Evolutionary conservation across 2,888 invertebrate species (phyloP).

Genomic region (Napeogenes sylphis): DNA sequence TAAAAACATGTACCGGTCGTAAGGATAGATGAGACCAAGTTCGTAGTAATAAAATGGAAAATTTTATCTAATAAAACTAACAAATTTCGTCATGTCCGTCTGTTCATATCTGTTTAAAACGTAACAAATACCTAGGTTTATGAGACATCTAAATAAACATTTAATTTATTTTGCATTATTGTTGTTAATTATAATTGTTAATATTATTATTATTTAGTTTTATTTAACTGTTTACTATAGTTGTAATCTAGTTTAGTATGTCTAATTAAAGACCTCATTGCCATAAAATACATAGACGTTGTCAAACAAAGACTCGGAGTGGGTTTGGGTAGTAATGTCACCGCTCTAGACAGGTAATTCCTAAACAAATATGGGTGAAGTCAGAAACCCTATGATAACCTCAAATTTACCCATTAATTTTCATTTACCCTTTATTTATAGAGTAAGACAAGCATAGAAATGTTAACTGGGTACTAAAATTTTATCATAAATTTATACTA

Average conservation of each 20-base stretch:
- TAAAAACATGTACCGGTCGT: not conserved
- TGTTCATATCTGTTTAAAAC: not conserved
- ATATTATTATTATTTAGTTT: too few species aligned
- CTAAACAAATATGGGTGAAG: constrained; percentile 29
- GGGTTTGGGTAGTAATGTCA: constrained; percentile 20
- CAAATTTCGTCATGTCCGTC: not conserved
- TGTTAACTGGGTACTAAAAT: too few species aligned
- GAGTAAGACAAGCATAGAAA: too few species aligned
- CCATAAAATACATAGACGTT: not conserved
- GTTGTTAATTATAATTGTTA: too few species aligned
- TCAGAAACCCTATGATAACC: constrained; percentile 19
- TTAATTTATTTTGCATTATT: too few species aligned
- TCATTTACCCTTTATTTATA: too few species aligned
- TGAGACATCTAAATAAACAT: too few species aligned
- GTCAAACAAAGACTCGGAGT: not conserved
- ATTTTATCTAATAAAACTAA: not conserved
- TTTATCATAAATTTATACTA: too few species aligned
- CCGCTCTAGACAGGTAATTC: constrained; percentile 25
- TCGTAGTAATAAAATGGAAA: not conserved
- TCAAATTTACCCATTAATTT: too few species aligned
- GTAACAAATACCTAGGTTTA: too few species aligned
- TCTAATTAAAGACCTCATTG: not conserved
- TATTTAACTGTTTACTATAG: too few species aligned
- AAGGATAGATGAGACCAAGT: not conserved
- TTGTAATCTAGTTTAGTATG: too few species aligned